phyloP scores from a whole-genome alignment of 2,113 vertebrate genomes.

The Rynchops niger region DNA sequence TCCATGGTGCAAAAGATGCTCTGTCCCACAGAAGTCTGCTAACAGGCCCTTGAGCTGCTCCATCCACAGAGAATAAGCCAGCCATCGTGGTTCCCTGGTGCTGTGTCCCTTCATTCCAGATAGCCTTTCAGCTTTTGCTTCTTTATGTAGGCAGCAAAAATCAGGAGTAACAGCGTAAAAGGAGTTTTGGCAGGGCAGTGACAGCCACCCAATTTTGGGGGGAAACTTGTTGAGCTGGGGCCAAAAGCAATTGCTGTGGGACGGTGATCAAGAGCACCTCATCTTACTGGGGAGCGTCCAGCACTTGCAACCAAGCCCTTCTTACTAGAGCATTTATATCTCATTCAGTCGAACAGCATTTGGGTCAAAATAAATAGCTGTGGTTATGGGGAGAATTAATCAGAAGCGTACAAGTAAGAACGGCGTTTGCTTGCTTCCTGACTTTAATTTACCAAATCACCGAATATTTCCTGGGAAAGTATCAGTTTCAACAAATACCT shows the following conservation, averaged over 20 bases:
- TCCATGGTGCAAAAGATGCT: background rate
- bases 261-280: background rate
- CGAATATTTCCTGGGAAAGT: background rate
- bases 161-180: background rate
- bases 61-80: background rate
- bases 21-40: background rate
- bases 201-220: background rate
- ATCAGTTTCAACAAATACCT: background rate
- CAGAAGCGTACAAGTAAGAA: background rate
- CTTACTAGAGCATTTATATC: background rate
- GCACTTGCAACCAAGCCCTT: background rate
- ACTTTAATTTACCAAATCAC: background rate
- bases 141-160: background rate
- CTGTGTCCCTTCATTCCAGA: background rate
- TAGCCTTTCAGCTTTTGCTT: background rate
- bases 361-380: background rate
- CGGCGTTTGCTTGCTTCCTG: background rate
- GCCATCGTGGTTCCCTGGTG: background rate
- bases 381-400: background rate
- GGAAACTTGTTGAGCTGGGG: background rate
- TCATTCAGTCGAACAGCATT: background rate
- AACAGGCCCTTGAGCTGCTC: background rate
- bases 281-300: rapidly evolving
- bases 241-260: background rate
- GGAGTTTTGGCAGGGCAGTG: background rate